These are phyloP conservation scores for Stenolophus ochropezus DNA, from an alignment of 2,888 invertebrate genomes.

Conservation along the genomic window DNA sequence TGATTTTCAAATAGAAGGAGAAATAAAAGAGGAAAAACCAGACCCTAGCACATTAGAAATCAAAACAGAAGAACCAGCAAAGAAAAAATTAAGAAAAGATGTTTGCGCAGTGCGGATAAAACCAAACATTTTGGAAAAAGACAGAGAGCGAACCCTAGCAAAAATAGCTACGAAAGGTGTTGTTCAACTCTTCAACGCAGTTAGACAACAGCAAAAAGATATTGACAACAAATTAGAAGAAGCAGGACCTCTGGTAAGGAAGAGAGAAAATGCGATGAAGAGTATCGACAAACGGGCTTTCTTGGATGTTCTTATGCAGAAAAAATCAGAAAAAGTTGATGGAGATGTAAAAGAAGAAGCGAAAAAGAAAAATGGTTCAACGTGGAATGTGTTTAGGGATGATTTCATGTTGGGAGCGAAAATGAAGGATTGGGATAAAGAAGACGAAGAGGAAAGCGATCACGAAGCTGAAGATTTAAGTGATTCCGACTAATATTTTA, in stretches of 20 bases:
- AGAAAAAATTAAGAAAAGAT: constrained; percentile 72
- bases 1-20: constrained; percentile 81
- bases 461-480: constrained; percentile 59
- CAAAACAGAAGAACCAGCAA: constrained; percentile 62
- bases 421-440: constrained; percentile 94
- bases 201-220: constrained; percentile 88
- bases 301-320: constrained; percentile 84
- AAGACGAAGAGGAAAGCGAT: constrained; percentile 74
- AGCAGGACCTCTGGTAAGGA: constrained; percentile 84
- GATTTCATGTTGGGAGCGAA: constrained; percentile 93
- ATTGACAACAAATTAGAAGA: constrained; percentile 82
- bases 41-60: constrained; percentile 59
- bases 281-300: constrained; percentile 86
- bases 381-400: constrained; percentile 83
- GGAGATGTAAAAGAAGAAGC: constrained; percentile 73
- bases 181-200: constrained; percentile 94
- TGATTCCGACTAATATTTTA: constrained; percentile 53
- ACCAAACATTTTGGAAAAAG: constrained; percentile 84
- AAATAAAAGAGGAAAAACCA: constrained; percentile 74
- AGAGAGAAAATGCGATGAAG: constrained; percentile 85
- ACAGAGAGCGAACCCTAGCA: constrained; percentile 83
- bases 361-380: constrained; percentile 69
- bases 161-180: constrained; percentile 95
- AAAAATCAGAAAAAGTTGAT: constrained; percentile 75
- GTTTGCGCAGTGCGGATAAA: constrained; percentile 82